These are phyloP conservation scores for Anolis sagrei DNA, from an alignment of 2,113 vertebrate species.

Conservation along the genomic window DNA sequence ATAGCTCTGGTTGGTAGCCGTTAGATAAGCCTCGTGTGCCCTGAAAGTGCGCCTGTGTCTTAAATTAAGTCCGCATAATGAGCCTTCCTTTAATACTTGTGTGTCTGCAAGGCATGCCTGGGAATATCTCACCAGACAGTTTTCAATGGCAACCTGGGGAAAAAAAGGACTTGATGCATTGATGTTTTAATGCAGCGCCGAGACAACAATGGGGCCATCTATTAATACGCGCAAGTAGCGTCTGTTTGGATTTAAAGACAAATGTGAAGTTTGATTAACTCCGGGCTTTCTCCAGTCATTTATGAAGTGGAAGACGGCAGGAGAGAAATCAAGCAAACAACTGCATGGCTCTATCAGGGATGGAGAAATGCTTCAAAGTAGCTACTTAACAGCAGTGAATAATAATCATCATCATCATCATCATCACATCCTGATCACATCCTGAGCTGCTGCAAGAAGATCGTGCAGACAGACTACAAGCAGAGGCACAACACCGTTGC, in stretches of 20 bases:
- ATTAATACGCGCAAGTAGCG: neutral
- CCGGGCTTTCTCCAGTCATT: no score
- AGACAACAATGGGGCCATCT: neutral
- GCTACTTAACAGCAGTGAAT: no score
- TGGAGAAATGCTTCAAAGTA: no score
- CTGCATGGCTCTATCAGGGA: no score
- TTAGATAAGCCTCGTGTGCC: neutral
- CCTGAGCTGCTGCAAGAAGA: no score
- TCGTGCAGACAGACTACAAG: no score
- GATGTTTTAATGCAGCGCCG: neutral
- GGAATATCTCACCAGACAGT: neutral
- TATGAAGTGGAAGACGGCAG: neutral
- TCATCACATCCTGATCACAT: no score
- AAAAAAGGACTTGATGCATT: neutral
- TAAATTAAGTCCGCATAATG: conserved; percentile 20
- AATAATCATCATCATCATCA: no score
- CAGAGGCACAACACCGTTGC: no score
- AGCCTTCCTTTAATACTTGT: conserved; percentile 4
- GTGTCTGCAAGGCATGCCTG: neutral
- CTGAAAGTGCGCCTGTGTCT: neutral
- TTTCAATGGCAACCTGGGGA: neutral
- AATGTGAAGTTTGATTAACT: neutral
- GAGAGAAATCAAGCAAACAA: neutral
- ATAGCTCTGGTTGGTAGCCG: conserved; percentile 4
- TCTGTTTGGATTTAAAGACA: neutral